These are phyloP conservation scores for Apogon hyalosoma DNA, from an alignment of 2,797 vertebrate species.

Conservation along the genomic window DNA sequence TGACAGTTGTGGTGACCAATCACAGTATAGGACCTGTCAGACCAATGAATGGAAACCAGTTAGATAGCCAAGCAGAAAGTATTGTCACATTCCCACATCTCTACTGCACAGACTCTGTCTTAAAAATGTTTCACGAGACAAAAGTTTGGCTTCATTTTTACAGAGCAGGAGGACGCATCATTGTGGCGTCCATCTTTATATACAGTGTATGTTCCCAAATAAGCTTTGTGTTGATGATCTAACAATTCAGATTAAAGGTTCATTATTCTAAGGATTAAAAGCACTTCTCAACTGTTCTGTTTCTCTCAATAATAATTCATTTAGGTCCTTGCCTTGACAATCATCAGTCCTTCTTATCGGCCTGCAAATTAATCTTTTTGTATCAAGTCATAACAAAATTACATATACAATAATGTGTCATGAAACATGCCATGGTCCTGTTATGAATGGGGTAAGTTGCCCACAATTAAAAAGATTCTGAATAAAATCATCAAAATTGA, in stretches of 20 bases:
- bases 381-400: neutral
- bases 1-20: too few relatives aligned
- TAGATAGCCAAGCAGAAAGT: too few relatives aligned
- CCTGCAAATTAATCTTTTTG: neutral
- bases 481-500: conserved; percentile 36
- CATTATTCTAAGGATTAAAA: conserved; percentile 18
- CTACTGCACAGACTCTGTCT: too few relatives aligned
- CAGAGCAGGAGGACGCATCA: too few relatives aligned
- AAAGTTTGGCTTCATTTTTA: too few relatives aligned
- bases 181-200: too few relatives aligned
- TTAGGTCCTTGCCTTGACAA: conserved; percentile 17
- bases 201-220: neutral
- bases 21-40: too few relatives aligned
- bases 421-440: conserved; percentile 51
- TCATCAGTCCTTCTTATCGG: neutral
- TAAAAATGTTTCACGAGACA: too few relatives aligned
- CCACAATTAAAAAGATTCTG: conserved; percentile 19
- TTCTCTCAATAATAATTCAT: neutral
- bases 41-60: too few relatives aligned
- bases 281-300: conserved; percentile 31
- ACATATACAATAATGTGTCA: conserved; percentile 9
- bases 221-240: neutral
- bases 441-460: conserved; percentile 32
- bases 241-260: conserved; percentile 3
- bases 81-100: too few relatives aligned